Evolutionary conservation across 2,888 invertebrate species (phyloP), one percentile per base, ranked within the genome.

Genomic region (Cheiracanthium punctorium): DNA sequence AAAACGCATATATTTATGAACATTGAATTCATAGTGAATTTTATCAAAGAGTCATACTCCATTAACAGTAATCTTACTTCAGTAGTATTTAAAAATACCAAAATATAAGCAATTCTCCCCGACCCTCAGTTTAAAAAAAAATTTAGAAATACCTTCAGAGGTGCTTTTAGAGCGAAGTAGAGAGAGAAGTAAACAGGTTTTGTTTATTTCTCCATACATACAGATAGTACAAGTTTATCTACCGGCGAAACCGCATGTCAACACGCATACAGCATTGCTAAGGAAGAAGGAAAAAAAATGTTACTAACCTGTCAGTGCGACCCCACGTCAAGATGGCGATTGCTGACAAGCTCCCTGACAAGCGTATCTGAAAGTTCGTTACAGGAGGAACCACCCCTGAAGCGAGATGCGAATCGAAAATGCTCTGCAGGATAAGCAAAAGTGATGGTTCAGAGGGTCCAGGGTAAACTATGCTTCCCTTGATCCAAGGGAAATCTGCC

Each of bases 291-390:
- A n/a, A 67, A 24, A 76, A 75, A 82, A 75, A 76, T 71, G 32
- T 8, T 17, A 58, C 24, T 1, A 82, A 43, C 58, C 76, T 82
- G 82, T 76, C 82, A 82, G 64, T 76, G n/a, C n/a, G 58, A 58
- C 58, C 58, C 58, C 82, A 33, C 33, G 64, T 30, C 41, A 58
- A 29, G 43, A 33, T 58, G 74, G 64, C 58, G 30, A 70, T 82
- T 58, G 75, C 64, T 75, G 82, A 82, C 82, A 82, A 69, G 29
- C 58, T 58, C 30, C 17, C 33, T 82, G 82, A 82, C 82, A 82
- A 64, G 82, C 75, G 70, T 75, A 73, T 73, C 70, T 43, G 79
- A 37, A 30, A 30, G 64, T 67, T 29, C 67, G 76, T 67, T 76
- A 67, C 76, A 8, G 58, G 24, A 37, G 30, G 64, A 43, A 65